Conservation (phyloP, 92 coral and sea anemone genomes). For the Pocillopora meandrina region DNA sequence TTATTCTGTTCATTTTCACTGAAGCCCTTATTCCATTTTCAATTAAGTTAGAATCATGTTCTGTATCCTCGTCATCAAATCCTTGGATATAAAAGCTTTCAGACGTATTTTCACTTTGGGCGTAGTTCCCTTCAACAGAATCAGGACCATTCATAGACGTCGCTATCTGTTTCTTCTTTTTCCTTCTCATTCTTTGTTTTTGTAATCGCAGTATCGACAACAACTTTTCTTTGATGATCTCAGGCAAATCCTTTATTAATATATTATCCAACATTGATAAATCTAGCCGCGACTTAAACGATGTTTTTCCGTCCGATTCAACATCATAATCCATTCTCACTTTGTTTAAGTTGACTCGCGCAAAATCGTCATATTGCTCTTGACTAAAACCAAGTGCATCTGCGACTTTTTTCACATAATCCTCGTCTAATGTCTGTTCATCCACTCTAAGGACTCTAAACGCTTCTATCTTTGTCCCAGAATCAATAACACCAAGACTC, state of each 20-base stretch:
- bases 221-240: slow-evolving; percentile 23
- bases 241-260: slow-evolving; percentile 39
- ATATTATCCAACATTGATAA: neutral
- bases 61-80: neutral
- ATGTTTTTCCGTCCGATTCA: neutral
- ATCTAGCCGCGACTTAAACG: slow-evolving; percentile 12
- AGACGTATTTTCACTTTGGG: neutral
- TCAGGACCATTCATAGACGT: neutral
- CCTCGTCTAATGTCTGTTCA: slow-evolving; percentile 10
- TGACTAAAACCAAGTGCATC: slow-evolving; percentile 51
- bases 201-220: slow-evolving; percentile 30
- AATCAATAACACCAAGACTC: slow-evolving; percentile 30
- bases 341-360: slow-evolving; percentile 40
- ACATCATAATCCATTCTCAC: neutral
- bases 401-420: slow-evolving; percentile 42
- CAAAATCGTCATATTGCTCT: slow-evolving; percentile 60
- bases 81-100: neutral
- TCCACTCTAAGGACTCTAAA: slow-evolving; percentile 15
- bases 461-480: slow-evolving; percentile 1
- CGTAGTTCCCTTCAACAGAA: neutral
- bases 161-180: slow-evolving; percentile 2
- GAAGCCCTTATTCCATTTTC: neutral
- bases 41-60: neutral
- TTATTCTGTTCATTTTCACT: neutral
- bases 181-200: slow-evolving; percentile 3